Evolutionary conservation across 2,888 invertebrate species (phyloP), one percentile per base, ranked within the genome.

Genomic region (Amblyjoppa proteus): DNA sequence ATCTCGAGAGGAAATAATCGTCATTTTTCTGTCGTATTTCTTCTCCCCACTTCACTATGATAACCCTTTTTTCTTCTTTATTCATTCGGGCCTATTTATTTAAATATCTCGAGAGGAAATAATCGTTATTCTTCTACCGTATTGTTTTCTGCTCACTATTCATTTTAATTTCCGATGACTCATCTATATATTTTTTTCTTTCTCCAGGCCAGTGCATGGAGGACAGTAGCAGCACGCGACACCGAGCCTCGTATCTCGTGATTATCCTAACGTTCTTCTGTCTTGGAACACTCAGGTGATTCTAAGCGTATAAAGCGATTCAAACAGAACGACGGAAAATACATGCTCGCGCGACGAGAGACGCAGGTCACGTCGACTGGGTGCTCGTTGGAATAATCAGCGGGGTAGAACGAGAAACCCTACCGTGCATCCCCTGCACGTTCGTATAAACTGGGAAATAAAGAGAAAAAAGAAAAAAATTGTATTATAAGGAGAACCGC

Each of bases 191-290:
- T 45, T 71, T 66, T 69, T 76, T 58, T 28, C n/a, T 25, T 69
- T 61, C 79, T 73, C 84, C 84, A 96, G 96, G 96, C 90, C 96
- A 96, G 93, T 96, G 96, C 94, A 95, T 95, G 90, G 95, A 95
- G 91, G 94, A 94, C 74, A 95, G 94, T 88, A 92, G 92, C 87
- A 93, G 91, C 51, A 85, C 80, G 81, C 90, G 88, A 87, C 88
- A 85, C 82, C 90, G 90, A 80, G 90, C 93, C 83, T 90, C 91
- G 88, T 89, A 90, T 86, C 89, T 93, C 88, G 90, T 92, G 88
- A 89, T 92, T 86, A 89, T 91, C 82, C 87, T 89, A 56, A 87
- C 85, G 58, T 70, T 87, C 79, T 66, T 87, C 73, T 84, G 82
- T 41, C 85, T 88, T 61, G 85, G 85, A 56, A 83, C 81, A 78